These are phyloP conservation scores for Herpetotheres cachinnans DNA, from an alignment of 2,113 vertebrate genomes.

Conservation along the genomic window DNA sequence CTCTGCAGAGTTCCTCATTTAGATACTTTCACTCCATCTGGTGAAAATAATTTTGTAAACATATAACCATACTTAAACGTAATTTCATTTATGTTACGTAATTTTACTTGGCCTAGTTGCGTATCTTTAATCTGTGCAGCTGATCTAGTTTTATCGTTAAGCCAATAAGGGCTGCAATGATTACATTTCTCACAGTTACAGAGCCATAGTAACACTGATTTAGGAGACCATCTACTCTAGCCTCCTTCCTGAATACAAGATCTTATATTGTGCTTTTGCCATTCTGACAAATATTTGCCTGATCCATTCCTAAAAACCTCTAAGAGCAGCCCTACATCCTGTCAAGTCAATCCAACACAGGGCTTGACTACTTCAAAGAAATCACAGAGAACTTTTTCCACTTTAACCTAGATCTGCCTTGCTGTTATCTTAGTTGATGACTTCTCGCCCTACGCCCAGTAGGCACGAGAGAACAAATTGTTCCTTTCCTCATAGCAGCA, in stretches of 20 bases:
- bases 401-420: background rate
- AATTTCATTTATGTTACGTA: slow-evolving; percentile 5
- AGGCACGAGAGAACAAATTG: background rate
- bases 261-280: background rate
- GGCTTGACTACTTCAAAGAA: background rate
- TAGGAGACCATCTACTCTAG: background rate
- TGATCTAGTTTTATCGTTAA: background rate
- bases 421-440: background rate
- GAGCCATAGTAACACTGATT: background rate
- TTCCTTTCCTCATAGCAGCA: background rate
- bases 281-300: background rate
- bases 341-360: background rate
- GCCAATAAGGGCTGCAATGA: background rate
- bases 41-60: slow-evolving; percentile 35
- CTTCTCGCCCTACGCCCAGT: background rate
- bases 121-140: slow-evolving; percentile 23
- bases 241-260: background rate
- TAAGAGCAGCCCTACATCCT: background rate
- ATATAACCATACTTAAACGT: background rate
- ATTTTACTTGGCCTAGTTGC: slow-evolving; percentile 21
- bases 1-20: background rate
- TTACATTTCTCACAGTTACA: background rate
- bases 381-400: background rate
- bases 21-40: background rate
- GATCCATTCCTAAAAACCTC: background rate